A percentile compares a stretch with the other conserved stretches of the same genome.
These are phyloP conservation scores for Venustaconcha ellipsiformis DNA, from an alignment of 1,140 invertebrate genomes.

Conservation along the genomic window DNA sequence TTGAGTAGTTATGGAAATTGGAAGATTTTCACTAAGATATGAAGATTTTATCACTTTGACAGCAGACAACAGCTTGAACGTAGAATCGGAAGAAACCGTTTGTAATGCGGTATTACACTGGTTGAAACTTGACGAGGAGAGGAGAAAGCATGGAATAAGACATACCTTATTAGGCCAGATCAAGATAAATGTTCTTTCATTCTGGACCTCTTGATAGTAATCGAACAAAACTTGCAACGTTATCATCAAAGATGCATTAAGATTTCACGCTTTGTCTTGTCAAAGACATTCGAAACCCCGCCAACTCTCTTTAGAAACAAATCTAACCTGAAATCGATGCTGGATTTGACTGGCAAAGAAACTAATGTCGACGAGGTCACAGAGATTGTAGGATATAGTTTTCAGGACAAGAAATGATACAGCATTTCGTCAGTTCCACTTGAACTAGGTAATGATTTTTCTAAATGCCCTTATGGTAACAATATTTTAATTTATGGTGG, in stretches of 20 bases:
- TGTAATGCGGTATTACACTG: neutral
- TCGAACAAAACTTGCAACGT: too few species aligned
- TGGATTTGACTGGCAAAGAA: too few species aligned
- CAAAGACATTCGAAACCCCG: conserved; percentile 20
- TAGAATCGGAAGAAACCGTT: too few species aligned
- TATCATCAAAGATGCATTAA: conserved; percentile 8
- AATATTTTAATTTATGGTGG: conserved; percentile 48
- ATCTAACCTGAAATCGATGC: neutral
- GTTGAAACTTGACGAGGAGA: too few species aligned
- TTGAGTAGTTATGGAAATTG: too few species aligned
- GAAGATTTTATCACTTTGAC: too few species aligned
- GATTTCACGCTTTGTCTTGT: conserved; percentile 29
- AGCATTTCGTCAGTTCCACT: conserved; percentile 38
- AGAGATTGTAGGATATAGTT: conserved; percentile 27
- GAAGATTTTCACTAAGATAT: too few species aligned
- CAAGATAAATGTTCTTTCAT: too few species aligned
- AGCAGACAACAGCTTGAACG: too few species aligned
- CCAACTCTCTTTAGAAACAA: neutral
- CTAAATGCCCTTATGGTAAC: conserved; percentile 42
- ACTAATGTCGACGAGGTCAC: conserved; percentile 23
- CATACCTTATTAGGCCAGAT: too few species aligned
- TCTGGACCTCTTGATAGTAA: too few species aligned
- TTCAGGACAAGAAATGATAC: conserved; percentile 36
- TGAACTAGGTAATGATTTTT: conserved; percentile 45
- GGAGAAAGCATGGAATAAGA: too few species aligned